Base-by-base conservation (phyloP, 2,113 vertebrate genomes). In the Malurus alboscapulatus region DNA sequence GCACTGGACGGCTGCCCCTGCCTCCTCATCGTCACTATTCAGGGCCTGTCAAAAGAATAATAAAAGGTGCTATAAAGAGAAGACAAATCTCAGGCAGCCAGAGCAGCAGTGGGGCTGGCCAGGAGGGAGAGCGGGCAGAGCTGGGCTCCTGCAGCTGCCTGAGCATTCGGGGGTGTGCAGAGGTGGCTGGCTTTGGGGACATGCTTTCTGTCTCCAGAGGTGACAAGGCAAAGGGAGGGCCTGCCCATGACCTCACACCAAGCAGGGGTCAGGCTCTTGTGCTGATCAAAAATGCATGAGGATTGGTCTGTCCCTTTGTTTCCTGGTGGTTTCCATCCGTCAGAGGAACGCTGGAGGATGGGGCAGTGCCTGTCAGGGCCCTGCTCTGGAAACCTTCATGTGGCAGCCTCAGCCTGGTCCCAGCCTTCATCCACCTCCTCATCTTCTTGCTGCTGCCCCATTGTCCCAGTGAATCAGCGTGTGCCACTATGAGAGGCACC, bases 21-120 rank as follows among this genome's bases (percentile, higher is more conserved):
- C 84, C 82, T 96, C 85, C 87, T 95, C 78, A 59, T 94, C 59
- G 1, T 95, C 90, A 84, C 90, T 78, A 84, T 94, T 96, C 90
- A 95, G 63, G 48, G 79, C 72, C 82, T 91, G 90, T 90, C 95
- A 93, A 83, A 94, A 90, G 90, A 90, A 93, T 91, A 91, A 91
- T 94, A 92, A 94, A 92, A 96, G 85, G 75, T 94, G 68, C 85
- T 95, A 63, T 81, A 95, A 95, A 94, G 82, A 80, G 75, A 93
- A 92, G 91, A 94, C 75, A 90, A 94, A 96, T 88, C 63, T 94
- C 78, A 86, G 75, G 82, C 78, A 77, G 75, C 5, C 27, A 1
- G 65, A 90, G 73, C 40, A 91, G 78, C 44, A 92, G 27, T 45
- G 63, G 65, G 72, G 62, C 72, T 77, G 55, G 73, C 55, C 91